These are phyloP conservation scores for Gouania willdenowi DNA, from an alignment of 2,797 vertebrate species.

Conservation along the genomic window DNA sequence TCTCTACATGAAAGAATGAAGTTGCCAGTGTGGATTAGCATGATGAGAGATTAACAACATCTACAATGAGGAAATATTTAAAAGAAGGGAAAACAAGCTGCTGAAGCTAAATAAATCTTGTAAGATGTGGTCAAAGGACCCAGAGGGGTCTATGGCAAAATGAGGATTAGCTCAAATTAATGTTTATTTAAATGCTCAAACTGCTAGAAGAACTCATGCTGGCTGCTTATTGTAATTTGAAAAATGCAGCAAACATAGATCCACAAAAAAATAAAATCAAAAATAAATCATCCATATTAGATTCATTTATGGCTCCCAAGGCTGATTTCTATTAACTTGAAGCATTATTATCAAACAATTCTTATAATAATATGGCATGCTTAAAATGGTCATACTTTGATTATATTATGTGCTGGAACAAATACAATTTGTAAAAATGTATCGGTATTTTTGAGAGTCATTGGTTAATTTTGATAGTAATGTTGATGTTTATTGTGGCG, in stretches of 20 bases:
- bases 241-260: constrained; percentile 1
- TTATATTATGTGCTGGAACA: background rate
- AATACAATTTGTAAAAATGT: too few species aligned
- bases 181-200: background rate
- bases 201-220: background rate
- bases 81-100: constrained; percentile 18
- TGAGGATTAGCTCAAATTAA: constrained; percentile 21
- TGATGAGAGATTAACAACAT: constrained; percentile 36
- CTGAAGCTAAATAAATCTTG: constrained; percentile 16
- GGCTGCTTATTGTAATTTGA: constrained; percentile 4
- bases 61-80: constrained; percentile 31
- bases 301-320: background rate
- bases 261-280: background rate
- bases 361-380: background rate
- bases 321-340: background rate
- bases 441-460: too few species aligned
- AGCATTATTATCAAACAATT: background rate
- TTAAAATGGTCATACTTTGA: too few species aligned
- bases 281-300: too few species aligned
- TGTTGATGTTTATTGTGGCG: too few species aligned
- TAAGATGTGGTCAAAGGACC: constrained; percentile 27
- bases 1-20: constrained; percentile 1
- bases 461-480: too few species aligned
- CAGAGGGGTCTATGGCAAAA: constrained; percentile 16
- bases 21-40: constrained; percentile 30